Evolutionary conservation across 2,888 invertebrate species (phyloP), one percentile per base, ranked within the genome.

Genomic region (Malthinus flaveolus): DNA sequence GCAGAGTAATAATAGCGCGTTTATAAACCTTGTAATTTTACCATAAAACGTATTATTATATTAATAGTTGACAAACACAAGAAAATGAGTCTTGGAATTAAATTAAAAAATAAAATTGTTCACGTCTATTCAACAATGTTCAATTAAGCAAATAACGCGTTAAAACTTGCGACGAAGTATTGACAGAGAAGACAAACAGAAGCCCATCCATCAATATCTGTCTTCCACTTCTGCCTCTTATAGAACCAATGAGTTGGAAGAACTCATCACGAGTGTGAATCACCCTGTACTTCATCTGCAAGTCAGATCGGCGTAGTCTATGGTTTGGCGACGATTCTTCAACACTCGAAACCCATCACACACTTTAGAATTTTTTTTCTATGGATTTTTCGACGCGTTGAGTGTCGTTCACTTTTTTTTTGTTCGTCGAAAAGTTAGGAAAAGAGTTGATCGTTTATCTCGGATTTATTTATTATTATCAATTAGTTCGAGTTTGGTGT

Each of bases 251-350:
- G 73, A 71, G 63, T 67, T 68, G 73, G 72, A 72, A 73, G 71
- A 66, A 69, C 71, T 69, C 71, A 69, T 68, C 68, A 70, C 71
- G 69, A 74, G 73, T 73, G 75, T 74, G 75, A 75, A 73, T 75
- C 73, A 75, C 70, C 71, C 70, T 64, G 63, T 51, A 67, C 61
- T 71, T 74, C 73, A 75, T 75, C 74, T 74, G 75, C 74, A 75
- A 75, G 73, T 74, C 73, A 73, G 68, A 75, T 75, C 65, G 51
- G 65, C 5, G 5, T 23, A 23, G 2, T 23, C 23, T 23, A 54
- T 66, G 67, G 68, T 68, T 42, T 42, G 23, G 70, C 66, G 70
- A 66, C 61, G 68, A 66, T 72, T 68, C 66, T 66, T 66, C 66
- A 66, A 49, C 57, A 57, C 59, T 69, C 67, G 61, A 71, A 70